Conservation (phyloP, 2,113 vertebrate genomes). For the Poicephalus gulielmi region DNA sequence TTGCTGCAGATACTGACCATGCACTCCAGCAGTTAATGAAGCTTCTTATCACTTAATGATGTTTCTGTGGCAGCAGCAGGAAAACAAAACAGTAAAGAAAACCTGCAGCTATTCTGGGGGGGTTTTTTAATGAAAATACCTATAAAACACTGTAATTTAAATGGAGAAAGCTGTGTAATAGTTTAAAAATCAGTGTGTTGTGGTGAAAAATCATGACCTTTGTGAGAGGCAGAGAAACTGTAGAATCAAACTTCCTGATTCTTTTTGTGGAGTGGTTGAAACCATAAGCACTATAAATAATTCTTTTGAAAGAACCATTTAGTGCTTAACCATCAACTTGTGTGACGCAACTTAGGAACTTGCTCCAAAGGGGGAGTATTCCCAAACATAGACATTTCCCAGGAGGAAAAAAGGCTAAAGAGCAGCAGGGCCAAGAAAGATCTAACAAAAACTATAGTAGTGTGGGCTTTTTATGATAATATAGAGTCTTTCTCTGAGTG, state of each 20-base stretch:
- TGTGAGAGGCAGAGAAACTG: background rate
- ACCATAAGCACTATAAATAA: background rate
- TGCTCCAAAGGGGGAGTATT: slow-evolving; percentile 32
- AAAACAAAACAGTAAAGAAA: background rate
- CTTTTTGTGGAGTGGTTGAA: background rate
- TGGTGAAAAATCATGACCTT: background rate
- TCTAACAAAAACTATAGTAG: slow-evolving; percentile 34
- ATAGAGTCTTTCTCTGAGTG: slow-evolving; percentile 5
- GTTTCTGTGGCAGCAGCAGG: background rate
- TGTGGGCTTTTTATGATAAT: slow-evolving; percentile 22
- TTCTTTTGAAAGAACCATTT: slow-evolving; percentile 27
- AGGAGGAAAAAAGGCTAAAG: slow-evolving; percentile 1
- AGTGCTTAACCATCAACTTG: background rate
- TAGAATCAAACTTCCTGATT: background rate
- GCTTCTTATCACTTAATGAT: background rate
- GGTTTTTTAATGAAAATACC: background rate
- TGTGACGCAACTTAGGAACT: slow-evolving; percentile 11
- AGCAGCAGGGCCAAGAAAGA: slow-evolving; percentile 24
- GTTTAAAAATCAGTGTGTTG: background rate
- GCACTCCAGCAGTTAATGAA: background rate
- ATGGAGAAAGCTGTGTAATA: background rate
- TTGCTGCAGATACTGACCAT: background rate
- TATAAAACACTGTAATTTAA: background rate
- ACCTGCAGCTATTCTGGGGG: background rate
- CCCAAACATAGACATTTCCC: slow-evolving; percentile 51